These are phyloP conservation scores for Stenolophus ochropezus DNA, from an alignment of 2,888 invertebrate genomes.

Conservation along the genomic window DNA sequence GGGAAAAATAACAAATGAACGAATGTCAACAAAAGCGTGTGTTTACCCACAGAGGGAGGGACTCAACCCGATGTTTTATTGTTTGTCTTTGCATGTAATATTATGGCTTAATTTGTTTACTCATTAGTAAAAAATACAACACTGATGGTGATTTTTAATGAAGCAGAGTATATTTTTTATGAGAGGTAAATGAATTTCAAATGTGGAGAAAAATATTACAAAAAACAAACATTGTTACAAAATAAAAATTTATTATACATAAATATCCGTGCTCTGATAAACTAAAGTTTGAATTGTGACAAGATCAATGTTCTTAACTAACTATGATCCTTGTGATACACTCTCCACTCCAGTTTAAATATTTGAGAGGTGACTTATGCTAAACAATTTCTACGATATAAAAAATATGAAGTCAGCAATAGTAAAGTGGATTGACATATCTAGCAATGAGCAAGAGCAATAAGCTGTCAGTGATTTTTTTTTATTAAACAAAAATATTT, in stretches of 20 bases:
- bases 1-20: conserved; percentile 41
- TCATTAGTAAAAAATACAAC: conserved; percentile 42
- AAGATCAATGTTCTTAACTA: no score
- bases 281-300: no score
- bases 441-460: no score
- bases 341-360: no score
- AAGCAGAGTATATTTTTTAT: neutral
- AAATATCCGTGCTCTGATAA: no score
- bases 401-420: no score
- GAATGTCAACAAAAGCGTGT: conserved; percentile 31
- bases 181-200: neutral
- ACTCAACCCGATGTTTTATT: conserved; percentile 30
- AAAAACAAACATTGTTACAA: neutral
- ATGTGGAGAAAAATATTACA: neutral
- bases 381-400: no score
- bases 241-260: neutral
- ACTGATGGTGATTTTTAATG: conserved; percentile 7
- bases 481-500: no score
- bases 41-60: neutral
- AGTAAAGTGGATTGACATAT: no score
- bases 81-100: conserved; percentile 44
- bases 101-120: conserved; percentile 42
- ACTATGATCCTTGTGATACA: no score
- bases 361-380: no score
- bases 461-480: no score